Base-by-base conservation (phyloP, 2,797 vertebrate species). In the Coregonus suidteri region DNA sequence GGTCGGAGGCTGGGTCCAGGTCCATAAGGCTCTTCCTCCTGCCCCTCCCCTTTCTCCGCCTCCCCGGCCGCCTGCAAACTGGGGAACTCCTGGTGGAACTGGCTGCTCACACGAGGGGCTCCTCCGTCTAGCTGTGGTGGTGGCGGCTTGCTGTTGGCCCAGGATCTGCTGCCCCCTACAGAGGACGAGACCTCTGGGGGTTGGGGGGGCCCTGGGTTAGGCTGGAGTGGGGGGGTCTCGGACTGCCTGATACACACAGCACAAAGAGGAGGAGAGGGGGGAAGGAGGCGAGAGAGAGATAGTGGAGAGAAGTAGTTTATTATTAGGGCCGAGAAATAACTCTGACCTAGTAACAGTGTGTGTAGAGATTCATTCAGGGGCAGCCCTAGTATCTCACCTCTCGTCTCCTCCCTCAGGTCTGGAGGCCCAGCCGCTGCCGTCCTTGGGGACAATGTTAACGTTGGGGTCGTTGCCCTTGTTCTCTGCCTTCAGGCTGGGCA, bases 401-500 rank as follows among this genome's bases (percentile, higher is more conserved):
- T 99, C 98, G 4, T 99, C 98, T 82, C 96, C 97, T 0, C 93
- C 92, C 76, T 99, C 98, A 75, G 95, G 92, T 83, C 96, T 96
- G 0, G 98, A 99, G 83, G 98, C 98, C 98, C 98, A 99, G 82
- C 98, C 98, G 6, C 97, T 96, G 80, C 98, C 98, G 13, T 99
- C 98, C 92, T 99, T 99, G 81, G 98, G 98, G 85, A 99, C 97
- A 20, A 99, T 98, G 89, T 97, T 99, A 88, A 99, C 97, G 88
- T 99, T 99, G 79, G 98, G 98, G 90, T 99, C 98, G 83, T 99
- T 99, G 93, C 98, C 98, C 94, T 99, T 99, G 94, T 99, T 99
- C 90, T 99, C 98, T 69, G 98, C 98, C 92, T 99, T 99, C 82
- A 99, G 90, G 91, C 98, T 99, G 83, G 98, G 98, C 85, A 99